Conservation (phyloP, 2,797 vertebrate species). For the Macroramphosus scolopax region DNA sequence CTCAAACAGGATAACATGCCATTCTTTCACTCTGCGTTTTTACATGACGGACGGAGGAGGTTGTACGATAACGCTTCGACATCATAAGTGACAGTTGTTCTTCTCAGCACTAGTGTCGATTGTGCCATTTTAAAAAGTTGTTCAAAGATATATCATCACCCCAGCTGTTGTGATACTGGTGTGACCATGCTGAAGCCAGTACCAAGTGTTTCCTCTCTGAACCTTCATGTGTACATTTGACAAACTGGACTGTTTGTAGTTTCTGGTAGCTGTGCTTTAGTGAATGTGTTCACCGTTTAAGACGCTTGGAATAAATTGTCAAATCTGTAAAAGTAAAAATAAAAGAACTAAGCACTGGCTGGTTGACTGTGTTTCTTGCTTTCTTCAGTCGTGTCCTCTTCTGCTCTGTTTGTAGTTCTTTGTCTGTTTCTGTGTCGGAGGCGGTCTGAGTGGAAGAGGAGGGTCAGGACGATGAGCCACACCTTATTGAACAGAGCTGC, state of each 20-base stretch:
- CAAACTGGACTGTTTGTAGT: conserved; percentile 80
- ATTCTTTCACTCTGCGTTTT: conserved; percentile 32
- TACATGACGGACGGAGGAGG: conserved; percentile 28
- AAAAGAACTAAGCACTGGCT: conserved; percentile 76
- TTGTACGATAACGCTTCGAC: conserved; percentile 50
- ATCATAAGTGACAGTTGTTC: conserved; percentile 54
- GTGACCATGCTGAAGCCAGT: conserved; percentile 31
- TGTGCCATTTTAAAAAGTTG: conserved; percentile 45
- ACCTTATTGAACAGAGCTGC: too few relatives aligned
- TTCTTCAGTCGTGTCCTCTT: neutral
- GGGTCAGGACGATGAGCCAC: too few relatives aligned
- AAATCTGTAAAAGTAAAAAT: conserved; percentile 79
- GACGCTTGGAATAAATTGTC: conserved; percentile 80
- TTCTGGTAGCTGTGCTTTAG: conserved; percentile 87
- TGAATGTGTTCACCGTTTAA: conserved; percentile 87
- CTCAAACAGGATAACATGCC: conserved; percentile 29
- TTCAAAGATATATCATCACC: conserved; percentile 20
- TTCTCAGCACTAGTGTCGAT: conserved; percentile 47
- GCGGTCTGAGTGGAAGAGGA: too few relatives aligned
- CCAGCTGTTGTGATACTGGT: conserved; percentile 41
- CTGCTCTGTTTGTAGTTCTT: too few relatives aligned
- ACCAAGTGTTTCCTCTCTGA: conserved; percentile 43
- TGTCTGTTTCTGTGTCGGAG: too few relatives aligned
- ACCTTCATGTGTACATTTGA: conserved; percentile 65
- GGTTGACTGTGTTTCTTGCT: conserved; percentile 13